phyloP scores from a whole-genome alignment of 1,140 invertebrate genomes.

The Helicorthomorpha holstii region DNA sequence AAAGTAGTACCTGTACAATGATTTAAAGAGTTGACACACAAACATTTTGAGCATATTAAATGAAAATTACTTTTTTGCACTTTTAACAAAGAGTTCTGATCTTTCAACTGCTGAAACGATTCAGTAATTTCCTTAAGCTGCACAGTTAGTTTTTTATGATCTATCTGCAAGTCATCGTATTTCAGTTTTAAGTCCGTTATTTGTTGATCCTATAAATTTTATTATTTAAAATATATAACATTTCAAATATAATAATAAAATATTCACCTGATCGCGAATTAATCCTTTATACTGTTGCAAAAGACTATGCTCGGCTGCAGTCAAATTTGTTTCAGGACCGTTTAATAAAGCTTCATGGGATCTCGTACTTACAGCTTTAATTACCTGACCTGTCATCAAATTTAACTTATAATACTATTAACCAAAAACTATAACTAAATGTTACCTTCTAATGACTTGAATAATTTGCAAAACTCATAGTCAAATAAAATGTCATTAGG shows the following conservation, averaged over 20 bases:
- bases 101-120: conserved; percentile 55
- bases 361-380: conserved; percentile 38
- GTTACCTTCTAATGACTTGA: conserved; percentile 35
- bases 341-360: conserved; percentile 30
- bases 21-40: too few relatives aligned
- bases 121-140: conserved; percentile 50
- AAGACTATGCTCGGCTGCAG: conserved; percentile 37
- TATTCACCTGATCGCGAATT: conserved; percentile 59
- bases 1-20: too few relatives aligned
- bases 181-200: conserved; percentile 41
- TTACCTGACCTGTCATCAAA: conserved; percentile 21
- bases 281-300: conserved; percentile 70
- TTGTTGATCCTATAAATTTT: conserved; percentile 34
- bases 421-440: background rate
- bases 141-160: conserved; percentile 26
- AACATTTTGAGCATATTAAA: conserved; percentile 1
- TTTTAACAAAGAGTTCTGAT: conserved; percentile 73
- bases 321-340: conserved; percentile 19
- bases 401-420: background rate
- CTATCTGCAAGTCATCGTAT: conserved; percentile 18
- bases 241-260: too few relatives aligned
- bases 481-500: conserved; percentile 73
- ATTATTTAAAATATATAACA: too few relatives aligned
- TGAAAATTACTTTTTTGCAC: conserved; percentile 36
- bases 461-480: conserved; percentile 84